Percentiles rank a stretch among this genome's conserved stretches.
Conservation (phyloP, 1,140 invertebrate species). For the Penaeus indicus region DNA sequence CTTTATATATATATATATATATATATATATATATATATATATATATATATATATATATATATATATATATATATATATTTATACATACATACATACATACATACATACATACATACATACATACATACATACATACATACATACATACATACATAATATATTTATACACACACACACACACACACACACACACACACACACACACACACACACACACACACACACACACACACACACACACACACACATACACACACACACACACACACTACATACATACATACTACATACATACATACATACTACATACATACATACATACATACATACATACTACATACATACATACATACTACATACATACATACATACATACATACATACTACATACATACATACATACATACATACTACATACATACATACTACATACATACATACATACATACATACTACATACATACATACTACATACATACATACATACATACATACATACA, state of each 20-base stretch:
- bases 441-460: not conserved
- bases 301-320: no score
- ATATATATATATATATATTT: no score
- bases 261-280: no score
- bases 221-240: no score
- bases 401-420: not conserved
- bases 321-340: not conserved
- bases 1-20: no score
- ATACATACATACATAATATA: not conserved
- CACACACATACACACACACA: no score
- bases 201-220: no score
- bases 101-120: constrained; percentile 7
- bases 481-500: constrained; percentile 8
- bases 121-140: constrained; percentile 16
- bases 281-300: not conserved
- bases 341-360: not conserved
- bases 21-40: no score
- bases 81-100: not conserved
- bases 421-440: not conserved
- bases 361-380: not conserved
- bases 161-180: constrained; percentile 5
- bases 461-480: not conserved
- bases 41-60: no score
- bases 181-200: not conserved
- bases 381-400: not conserved